Percentiles rank a stretch among this genome's conserved stretches.
These are phyloP conservation scores for Cactoblastis cactorum DNA, from an alignment of 2,888 invertebrate species.

Conservation along the genomic window DNA sequence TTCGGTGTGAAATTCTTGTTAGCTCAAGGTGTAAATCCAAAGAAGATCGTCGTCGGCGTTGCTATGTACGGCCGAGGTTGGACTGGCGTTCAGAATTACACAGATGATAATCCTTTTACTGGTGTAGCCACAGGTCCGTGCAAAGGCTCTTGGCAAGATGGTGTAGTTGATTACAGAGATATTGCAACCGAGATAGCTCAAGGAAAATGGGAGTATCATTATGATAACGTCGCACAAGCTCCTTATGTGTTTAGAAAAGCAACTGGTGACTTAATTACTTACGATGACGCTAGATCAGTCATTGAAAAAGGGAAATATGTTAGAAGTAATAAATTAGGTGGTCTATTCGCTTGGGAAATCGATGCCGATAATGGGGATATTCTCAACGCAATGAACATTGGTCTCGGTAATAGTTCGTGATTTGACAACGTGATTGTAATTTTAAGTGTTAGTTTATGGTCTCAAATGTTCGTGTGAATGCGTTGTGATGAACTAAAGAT, in stretches of 20 bases:
- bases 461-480: slow-evolving; percentile 32
- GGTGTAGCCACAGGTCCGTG: slow-evolving; percentile 67
- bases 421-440: slow-evolving; percentile 30
- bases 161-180: slow-evolving; percentile 70
- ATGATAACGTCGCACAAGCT: slow-evolving; percentile 67
- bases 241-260: slow-evolving; percentile 67
- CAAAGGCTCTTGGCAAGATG: slow-evolving; percentile 73
- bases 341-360: slow-evolving; percentile 71
- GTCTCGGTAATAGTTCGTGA: slow-evolving; percentile 60
- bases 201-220: slow-evolving; percentile 69
- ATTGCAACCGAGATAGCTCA: slow-evolving; percentile 63
- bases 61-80: slow-evolving; percentile 74
- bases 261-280: slow-evolving; percentile 67
- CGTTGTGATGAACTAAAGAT: background rate
- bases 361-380: slow-evolving; percentile 73
- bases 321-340: slow-evolving; percentile 67
- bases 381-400: slow-evolving; percentile 71
- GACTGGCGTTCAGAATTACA: slow-evolving; percentile 64
- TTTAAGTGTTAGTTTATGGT: slow-evolving; percentile 34
- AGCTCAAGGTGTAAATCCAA: slow-evolving; percentile 68
- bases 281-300: slow-evolving; percentile 66
- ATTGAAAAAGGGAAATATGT: slow-evolving; percentile 73
- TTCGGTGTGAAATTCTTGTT: slow-evolving; percentile 65
- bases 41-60: slow-evolving; percentile 68
- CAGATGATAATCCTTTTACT: slow-evolving; percentile 62